Evolutionary conservation across 1,140 invertebrate genomes (phyloP), one percentile per base, ranked within the genome.

Genomic region (Glomeris maerens): DNA sequence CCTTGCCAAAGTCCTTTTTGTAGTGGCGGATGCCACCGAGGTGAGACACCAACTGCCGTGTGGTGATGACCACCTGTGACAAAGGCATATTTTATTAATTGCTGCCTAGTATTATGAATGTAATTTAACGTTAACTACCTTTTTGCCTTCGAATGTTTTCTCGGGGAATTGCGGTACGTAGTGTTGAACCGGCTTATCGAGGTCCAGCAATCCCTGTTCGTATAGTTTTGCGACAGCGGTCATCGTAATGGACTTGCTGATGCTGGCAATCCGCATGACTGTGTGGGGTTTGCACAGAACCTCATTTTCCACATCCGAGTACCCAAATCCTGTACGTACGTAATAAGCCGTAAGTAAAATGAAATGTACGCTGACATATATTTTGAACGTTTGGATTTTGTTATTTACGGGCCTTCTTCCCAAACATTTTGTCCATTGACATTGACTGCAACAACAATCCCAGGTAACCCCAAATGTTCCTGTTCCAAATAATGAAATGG

Each of bases 261-360:
- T 78, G 55, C 75, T 78, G 27, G 77, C 78, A 52, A 80, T 79
- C 49, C 78, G 62, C 66, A 80, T 72, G 0, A 79, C 70, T 2
- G 73, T 72, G 13, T 72, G 57, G n/a, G 64, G 51, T 23, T 58
- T 60, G 58, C 74, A 76, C 13, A 57, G 59, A 3, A 72, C 60
- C 29, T 61, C 52, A 53, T 78, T 77, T 59, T 80, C 78, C 2
- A 80, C 50, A 60, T 80, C 74, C 31, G 74, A 61, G 60, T 66
- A 76, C 2, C 78, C 78, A 59, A 77, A 64, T 28, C 76, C 75
- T 74, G 47, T 39, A 55, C 10, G 10, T 36, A 36, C 17, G 10
- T 36, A 36, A 36, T 36, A 36, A 36, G 31, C 10, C 17, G 17
- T 36, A 36, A 36, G 10, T 36, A 10, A 36, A 36, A 36, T 36